Percentiles rank a stretch among this genome's conserved stretches.
These are phyloP conservation scores for Amphipoea oculea DNA, from an alignment of 2,888 invertebrate genomes.

Conservation along the genomic window DNA sequence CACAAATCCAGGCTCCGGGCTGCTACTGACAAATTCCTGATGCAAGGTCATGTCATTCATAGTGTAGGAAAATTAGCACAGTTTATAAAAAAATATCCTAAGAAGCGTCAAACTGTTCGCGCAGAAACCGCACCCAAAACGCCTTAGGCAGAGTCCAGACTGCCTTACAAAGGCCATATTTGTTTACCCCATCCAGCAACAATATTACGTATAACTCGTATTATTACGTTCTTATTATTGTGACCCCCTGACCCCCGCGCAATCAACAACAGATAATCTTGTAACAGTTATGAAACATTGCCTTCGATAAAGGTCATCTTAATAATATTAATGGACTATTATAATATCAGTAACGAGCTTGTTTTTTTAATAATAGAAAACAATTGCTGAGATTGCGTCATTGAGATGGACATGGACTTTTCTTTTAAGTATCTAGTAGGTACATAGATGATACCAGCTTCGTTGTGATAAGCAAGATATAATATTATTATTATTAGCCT, in stretches of 20 bases:
- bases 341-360: constrained; percentile 63
- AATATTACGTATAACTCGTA: constrained; percentile 37
- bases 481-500: too few relatives aligned
- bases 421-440: background rate
- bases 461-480: too few relatives aligned
- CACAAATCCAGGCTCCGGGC: too few relatives aligned
- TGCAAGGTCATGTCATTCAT: background rate
- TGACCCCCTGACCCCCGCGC: constrained; percentile 67
- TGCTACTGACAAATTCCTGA: too few relatives aligned
- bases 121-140: background rate
- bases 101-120: background rate
- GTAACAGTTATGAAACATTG: constrained; percentile 68
- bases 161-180: background rate
- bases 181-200: constrained; percentile 1
- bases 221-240: constrained; percentile 65
- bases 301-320: constrained; percentile 60
- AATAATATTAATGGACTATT: constrained; percentile 63
- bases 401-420: constrained; percentile 4
- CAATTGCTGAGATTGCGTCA: constrained; percentile 48
- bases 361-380: constrained; percentile 64
- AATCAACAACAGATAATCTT: constrained; percentile 72
- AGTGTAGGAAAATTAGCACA: background rate
- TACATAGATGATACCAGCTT: background rate
- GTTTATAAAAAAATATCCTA: background rate
- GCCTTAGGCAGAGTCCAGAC: background rate